These are phyloP conservation scores for Zapus hudsonius DNA, from an alignment of 2,113 vertebrate species.

Conservation along the genomic window DNA sequence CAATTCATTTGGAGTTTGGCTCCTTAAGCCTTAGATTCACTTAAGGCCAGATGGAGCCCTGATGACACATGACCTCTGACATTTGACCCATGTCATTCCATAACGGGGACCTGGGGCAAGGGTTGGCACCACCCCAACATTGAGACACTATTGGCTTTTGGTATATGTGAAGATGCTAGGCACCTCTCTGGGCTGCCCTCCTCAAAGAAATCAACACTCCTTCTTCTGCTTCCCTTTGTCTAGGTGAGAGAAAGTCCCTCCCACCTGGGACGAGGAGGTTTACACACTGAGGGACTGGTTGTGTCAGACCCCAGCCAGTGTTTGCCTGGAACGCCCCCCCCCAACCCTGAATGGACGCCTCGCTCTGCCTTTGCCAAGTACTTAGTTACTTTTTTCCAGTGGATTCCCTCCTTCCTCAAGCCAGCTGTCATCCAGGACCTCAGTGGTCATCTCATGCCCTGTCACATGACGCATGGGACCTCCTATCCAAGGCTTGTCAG, in stretches of 20 bases:
- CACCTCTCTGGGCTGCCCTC: fast-evolving
- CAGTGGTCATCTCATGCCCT: fast-evolving
- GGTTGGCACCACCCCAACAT: fast-evolving
- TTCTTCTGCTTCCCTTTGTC: background rate
- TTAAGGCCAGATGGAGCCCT: fast-evolving
- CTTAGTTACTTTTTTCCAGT: fast-evolving
- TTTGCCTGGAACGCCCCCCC: background rate
- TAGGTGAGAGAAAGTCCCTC: background rate
- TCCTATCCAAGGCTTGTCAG: fast-evolving
- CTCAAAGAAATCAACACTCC: background rate
- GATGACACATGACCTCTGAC: background rate
- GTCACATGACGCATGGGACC: fast-evolving
- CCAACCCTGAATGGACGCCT: fast-evolving
- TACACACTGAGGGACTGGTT: fast-evolving
- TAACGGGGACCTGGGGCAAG: background rate
- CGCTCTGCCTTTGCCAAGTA: fast-evolving
- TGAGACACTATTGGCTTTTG: background rate
- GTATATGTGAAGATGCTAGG: fast-evolving
- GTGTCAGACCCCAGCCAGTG: fast-evolving
- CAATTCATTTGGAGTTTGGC: fast-evolving
- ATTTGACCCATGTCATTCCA: fast-evolving
- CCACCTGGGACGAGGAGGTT: background rate
- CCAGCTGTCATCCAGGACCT: fast-evolving
- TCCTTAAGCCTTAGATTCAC: fast-evolving
- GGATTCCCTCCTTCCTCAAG: background rate